A percentile compares a stretch with the other conserved stretches of the same genome.
phyloP scores from a whole-genome alignment of 2,888 invertebrate species.

The Amphipyra berbera region DNA sequence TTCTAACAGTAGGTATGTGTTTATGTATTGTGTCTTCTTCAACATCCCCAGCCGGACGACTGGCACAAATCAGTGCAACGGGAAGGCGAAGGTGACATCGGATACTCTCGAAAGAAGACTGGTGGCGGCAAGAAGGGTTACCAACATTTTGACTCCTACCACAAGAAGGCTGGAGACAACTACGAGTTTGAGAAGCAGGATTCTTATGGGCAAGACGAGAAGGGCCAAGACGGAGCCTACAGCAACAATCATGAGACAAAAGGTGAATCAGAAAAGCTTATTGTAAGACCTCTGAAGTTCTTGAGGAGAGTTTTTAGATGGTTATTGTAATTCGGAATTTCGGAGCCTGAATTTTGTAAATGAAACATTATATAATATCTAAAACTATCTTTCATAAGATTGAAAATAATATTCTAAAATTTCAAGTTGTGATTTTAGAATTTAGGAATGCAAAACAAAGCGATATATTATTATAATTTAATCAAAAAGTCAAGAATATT shows the following conservation, averaged over 20 bases:
- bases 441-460: no score
- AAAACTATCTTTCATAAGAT: no score
- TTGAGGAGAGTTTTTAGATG: constrained; percentile 70
- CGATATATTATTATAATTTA: no score
- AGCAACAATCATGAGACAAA: constrained; percentile 79
- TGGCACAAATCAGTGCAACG: constrained; percentile 91
- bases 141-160: constrained; percentile 93
- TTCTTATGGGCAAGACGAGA: constrained; percentile 90
- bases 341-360: constrained; percentile 16
- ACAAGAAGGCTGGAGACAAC: constrained; percentile 93
- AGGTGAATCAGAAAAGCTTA: constrained; percentile 75
- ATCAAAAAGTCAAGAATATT: no score
- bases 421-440: no score
- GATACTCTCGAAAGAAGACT: constrained; percentile 91
- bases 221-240: constrained; percentile 84
- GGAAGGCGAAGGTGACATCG: constrained; percentile 91
- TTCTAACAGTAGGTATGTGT: no score
- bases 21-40: not conserved
- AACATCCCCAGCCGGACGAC: constrained; percentile 72
- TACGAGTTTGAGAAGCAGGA: constrained; percentile 93
- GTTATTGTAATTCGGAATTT: constrained; percentile 65
- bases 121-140: constrained; percentile 93
- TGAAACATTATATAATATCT: not conserved
- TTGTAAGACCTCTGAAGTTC: constrained; percentile 73
- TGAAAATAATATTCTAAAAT: no score